Conservation (phyloP, 2,888 invertebrate species). For the Ichneumoninae sp. region DNA sequence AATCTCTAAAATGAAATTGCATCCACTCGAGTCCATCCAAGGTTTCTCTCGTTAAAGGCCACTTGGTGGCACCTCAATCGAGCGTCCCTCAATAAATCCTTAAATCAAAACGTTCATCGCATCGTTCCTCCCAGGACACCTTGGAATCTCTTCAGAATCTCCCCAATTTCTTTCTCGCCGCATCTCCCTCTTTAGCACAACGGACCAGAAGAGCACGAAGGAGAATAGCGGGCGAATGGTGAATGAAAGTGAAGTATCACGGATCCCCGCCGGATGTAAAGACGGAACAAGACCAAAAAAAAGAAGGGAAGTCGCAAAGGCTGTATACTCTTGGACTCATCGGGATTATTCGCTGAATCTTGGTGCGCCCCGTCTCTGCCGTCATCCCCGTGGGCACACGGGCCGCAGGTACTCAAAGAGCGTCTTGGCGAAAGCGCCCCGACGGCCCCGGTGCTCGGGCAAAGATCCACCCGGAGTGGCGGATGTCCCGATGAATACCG, state of each 20-base stretch:
- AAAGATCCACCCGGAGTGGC: constrained; percentile 49
- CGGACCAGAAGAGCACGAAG: constrained; percentile 29
- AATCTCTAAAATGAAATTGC: not conserved
- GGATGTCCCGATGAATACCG: constrained; percentile 62
- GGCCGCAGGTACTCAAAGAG: constrained; percentile 54
- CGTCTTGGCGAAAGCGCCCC: constrained; percentile 47
- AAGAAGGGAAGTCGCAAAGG: constrained; percentile 51
- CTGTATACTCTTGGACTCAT: constrained; percentile 17
- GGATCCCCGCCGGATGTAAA: constrained; percentile 13
- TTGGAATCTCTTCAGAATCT: constrained; percentile 10
- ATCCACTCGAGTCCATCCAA: not conserved
- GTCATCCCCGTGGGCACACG: constrained; percentile 52
- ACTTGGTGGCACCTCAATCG: not conserved
- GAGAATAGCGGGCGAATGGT: constrained; percentile 53
- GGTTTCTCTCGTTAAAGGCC: not conserved
- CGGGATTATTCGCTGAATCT: constrained; percentile 62
- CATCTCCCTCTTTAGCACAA: constrained; percentile 1
- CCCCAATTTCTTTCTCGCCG: constrained; percentile 50
- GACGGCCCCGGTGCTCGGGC: constrained; percentile 47
- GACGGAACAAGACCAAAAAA: not conserved
- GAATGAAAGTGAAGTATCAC: constrained; percentile 44
- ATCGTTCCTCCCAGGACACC: not conserved
- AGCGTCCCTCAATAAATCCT: not conserved
- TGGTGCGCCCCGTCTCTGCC: constrained; percentile 26
- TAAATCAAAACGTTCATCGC: not conserved